Evolutionary conservation across 1,140 invertebrate species (phyloP).

Genomic region (Orchestia grillus): DNA sequence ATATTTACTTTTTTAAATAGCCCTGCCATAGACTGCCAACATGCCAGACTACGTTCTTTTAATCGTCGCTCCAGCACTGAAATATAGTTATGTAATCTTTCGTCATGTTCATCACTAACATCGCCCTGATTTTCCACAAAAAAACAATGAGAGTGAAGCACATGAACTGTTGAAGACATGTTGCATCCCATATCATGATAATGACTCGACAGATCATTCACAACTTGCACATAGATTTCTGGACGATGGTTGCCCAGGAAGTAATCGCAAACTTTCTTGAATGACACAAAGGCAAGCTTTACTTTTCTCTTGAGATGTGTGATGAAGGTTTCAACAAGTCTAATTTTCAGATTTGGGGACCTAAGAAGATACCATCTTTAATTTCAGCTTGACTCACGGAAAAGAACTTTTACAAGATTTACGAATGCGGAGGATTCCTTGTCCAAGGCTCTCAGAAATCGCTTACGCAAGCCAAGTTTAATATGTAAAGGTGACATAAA

Average conservation of each 20-base stretch:
- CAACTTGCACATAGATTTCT: constrained; percentile 14
- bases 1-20: neutral
- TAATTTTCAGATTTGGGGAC: neutral
- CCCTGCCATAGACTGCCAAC: neutral
- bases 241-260: neutral
- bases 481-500: neutral
- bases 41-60: neutral
- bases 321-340: neutral
- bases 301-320: constrained; percentile 14
- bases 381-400: neutral
- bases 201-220: constrained; percentile 7
- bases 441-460: too few species aligned
- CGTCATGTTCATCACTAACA: neutral
- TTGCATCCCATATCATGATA: neutral
- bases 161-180: neutral
- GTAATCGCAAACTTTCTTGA: neutral
- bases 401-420: neutral
- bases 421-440: neutral
- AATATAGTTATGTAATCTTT: neutral
- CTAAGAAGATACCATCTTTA: neutral
- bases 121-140: neutral
- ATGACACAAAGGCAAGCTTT: neutral
- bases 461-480: neutral
- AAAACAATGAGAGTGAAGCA: neutral
- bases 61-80: neutral